These are phyloP conservation scores for Pachyuromys duprasi DNA, from an alignment of 2,797 vertebrate species.

Conservation along the genomic window DNA sequence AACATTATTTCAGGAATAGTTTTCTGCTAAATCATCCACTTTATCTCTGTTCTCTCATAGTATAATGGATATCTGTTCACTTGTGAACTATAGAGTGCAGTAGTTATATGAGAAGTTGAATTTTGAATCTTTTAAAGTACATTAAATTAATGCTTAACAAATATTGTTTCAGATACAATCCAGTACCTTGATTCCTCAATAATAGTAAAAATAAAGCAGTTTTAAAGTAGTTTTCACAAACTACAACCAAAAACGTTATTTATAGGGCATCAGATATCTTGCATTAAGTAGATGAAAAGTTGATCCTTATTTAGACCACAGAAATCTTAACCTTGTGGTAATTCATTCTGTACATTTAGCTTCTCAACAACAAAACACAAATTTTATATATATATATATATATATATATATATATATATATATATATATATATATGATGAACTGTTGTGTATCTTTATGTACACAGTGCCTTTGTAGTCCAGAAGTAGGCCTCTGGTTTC, in stretches of 20 bases:
- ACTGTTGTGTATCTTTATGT: neutral
- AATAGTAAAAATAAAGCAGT: neutral
- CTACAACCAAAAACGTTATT: neutral
- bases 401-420: neutral
- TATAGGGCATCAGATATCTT: neutral
- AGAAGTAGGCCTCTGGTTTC: neutral
- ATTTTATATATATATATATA: neutral
- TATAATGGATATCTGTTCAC: neutral
- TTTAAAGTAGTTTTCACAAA: neutral
- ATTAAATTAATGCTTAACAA: neutral
- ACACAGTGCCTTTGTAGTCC: neutral
- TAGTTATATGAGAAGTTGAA: neutral
- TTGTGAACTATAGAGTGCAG: neutral
- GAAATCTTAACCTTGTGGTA: neutral
- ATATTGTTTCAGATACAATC: neutral
- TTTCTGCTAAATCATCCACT: neutral
- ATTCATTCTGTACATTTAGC: neutral
- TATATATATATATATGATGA: neutral
- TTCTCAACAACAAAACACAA: neutral
- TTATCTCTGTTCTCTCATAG: neutral
- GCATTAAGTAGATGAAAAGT: neutral
- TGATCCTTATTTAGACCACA: neutral
- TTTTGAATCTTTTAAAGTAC: neutral
- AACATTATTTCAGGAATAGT: neutral
- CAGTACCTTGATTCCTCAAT: neutral